Evolutionary conservation across 2,888 invertebrate species (phyloP), one percentile per base, ranked within the genome.

Genomic region (Ochropleura leucogaster): DNA sequence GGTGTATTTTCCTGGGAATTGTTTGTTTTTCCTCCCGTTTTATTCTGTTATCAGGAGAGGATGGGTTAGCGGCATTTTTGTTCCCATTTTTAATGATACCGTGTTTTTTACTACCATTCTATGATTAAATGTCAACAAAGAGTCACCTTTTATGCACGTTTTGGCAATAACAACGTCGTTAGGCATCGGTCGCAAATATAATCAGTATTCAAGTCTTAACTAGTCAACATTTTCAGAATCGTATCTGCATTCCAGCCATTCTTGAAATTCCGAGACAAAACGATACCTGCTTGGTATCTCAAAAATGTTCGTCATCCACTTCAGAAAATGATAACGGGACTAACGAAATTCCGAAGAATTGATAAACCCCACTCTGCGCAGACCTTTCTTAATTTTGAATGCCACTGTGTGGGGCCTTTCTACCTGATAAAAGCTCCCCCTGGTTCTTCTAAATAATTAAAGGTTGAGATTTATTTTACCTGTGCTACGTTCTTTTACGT

Each of bases 161-260:
- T 82, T 79, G 68, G 64, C 69, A 83, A 68, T 69, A 74, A 73
- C 68, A 78, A 72, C 46, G 47, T 74, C 53, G 40, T 82, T 72
- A 55, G 14, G n/a, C 62, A 47, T 82, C 20, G 62, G 16, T 72
- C 42, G 49, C 69, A 42, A 63, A 74, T 67, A 68, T 64, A 57
- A 70, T 68, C 40, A 51, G 55, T 65, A 69, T 81, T 81, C 63
- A 79, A 62, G 62, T 55, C 20, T 6, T 47, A 67, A 71, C 59
- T n/a, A 68, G 57, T 3, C n/a, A n/a, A 62, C 7, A 49, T 65
- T 68, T 82, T 73, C n/a, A 40, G 53, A 63, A 74, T 68, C 9
- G 53, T 65, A 65, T 51, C 49, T 46, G 53, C 65, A 71, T 79
- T 74, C 60, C 57, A 16, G 14, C 10, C 68, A 53, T 53, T 78